Base-by-base conservation (phyloP, 2,113 vertebrate species). In the Colossoma macropomum region DNA sequence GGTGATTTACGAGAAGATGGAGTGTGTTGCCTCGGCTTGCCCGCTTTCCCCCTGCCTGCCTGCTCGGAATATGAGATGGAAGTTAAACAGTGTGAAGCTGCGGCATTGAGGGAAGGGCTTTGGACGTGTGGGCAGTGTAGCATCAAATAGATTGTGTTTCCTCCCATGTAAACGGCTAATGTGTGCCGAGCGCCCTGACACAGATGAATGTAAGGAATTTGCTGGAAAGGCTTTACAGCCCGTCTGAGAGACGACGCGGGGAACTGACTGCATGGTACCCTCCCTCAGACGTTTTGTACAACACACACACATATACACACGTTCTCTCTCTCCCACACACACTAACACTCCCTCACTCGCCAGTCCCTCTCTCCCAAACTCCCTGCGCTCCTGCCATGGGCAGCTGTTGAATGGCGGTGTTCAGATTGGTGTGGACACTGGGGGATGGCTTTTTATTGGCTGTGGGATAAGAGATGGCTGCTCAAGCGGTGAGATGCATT, bases 131-230 rank as follows among this genome's bases (percentile, higher is more conserved):
- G 89, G 91, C 93, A 94, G 91, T 89, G 91, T 94, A 93, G 92
- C 93, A 93, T 94, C 93, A 93, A 94, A 95, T 94, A 91, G 93
- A 93, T 92, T 94, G 93, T 93, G 93, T 94, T 94, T 94, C 92
- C 93, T 93, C 91, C 86, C 90, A 92, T 94, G 93, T 93, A 93
- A 92, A 91, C 82, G 91, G 90, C 89, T 94, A 93, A 93, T 94
- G 92, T 91, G 90, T 89, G 88, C 89, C 85, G 83, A 88, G 87
- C 48, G 91, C 91, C 91, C 89, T 92, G 92, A 94, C 92, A 93
- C 92, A 93, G 92, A 94, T 91, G 91, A 93, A 95, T 93, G 92
- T 92, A 91, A 90, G 89, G 92, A 94, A 93, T 94, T 92, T 94
- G 88, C 93, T 92, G 92, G 88, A 90, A 93, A 92, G 92, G 89